Conservation (phyloP, 2,888 invertebrate genomes). For the Stegophylla sp. region DNA sequence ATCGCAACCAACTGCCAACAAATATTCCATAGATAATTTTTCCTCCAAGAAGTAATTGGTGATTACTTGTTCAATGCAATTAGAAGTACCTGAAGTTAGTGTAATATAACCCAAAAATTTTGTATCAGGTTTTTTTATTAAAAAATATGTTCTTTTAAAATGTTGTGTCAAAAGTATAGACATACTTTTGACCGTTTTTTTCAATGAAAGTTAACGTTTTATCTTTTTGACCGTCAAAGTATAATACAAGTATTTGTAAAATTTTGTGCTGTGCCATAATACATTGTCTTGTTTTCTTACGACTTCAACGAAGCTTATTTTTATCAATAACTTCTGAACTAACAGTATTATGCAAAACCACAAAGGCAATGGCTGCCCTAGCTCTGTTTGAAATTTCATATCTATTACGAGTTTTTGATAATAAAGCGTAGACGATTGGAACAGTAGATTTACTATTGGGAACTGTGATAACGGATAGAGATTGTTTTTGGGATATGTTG, state of each 20-base stretch:
- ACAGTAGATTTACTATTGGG: background rate
- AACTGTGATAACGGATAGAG: background rate
- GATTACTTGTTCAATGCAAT: background rate
- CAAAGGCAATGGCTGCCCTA: background rate
- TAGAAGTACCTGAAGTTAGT: background rate
- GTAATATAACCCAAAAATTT: background rate
- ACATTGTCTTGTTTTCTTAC: constrained; percentile 8
- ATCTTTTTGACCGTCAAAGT: background rate
- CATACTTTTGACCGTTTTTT: background rate
- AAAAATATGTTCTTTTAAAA: background rate
- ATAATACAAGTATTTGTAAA: constrained; percentile 12
- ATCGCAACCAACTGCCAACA: background rate
- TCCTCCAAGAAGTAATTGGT: background rate
- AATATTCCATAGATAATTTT: background rate
- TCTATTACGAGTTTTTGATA: constrained; percentile 11
- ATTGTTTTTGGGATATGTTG: background rate
- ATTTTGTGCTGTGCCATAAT: background rate
- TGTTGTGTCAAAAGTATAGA: too few species aligned
- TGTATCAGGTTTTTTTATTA: too few species aligned
- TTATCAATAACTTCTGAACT: constrained; percentile 15
- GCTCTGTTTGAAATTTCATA: background rate
- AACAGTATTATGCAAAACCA: background rate
- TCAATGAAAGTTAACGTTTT: constrained; percentile 1
- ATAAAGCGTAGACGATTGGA: background rate
- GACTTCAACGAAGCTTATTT: constrained; percentile 2